Evolutionary conservation across 2,888 invertebrate species (phyloP).

Genomic region (Neoscelio sp.): DNA sequence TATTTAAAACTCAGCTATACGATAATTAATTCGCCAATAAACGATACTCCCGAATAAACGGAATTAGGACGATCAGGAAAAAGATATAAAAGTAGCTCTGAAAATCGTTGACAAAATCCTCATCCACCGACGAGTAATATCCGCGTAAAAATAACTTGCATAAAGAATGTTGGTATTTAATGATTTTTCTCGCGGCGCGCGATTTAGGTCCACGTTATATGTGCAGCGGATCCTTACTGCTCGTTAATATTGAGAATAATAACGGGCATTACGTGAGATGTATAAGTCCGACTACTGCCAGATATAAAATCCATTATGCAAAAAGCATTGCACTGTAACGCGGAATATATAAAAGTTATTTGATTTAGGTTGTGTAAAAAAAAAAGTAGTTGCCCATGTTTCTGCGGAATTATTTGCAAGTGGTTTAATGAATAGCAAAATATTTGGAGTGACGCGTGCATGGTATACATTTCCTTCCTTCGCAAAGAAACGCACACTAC

Average conservation of each 20-base stretch:
- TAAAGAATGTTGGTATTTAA: constrained; percentile 31
- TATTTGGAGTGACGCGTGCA: background rate
- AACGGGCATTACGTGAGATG: constrained; percentile 57
- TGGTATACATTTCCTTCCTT: background rate
- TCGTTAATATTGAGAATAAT: constrained; percentile 59
- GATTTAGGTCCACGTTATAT: constrained; percentile 33
- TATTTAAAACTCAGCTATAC: too few species aligned
- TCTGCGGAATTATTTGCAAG: constrained; percentile 1
- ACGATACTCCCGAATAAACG: background rate
- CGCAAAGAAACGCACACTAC: background rate
- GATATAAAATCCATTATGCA: constrained; percentile 53
- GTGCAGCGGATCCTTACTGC: constrained; percentile 29
- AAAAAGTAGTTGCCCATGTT: constrained; percentile 3
- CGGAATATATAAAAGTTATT: constrained; percentile 28
- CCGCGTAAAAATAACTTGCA: constrained; percentile 7
- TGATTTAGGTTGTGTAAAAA: constrained; percentile 21
- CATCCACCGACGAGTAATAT: background rate
- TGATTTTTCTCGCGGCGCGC: constrained; percentile 3
- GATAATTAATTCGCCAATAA: background rate
- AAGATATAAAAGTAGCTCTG: background rate
- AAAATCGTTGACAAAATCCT: constrained; percentile 1
- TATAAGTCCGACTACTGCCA: constrained; percentile 24
- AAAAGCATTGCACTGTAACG: constrained; percentile 29
- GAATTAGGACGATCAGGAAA: too few species aligned
- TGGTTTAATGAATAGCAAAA: constrained; percentile 12